Evolutionary conservation across 92 coral and sea anemone species (phyloP).

Genomic region (Phenganax marumi): DNA sequence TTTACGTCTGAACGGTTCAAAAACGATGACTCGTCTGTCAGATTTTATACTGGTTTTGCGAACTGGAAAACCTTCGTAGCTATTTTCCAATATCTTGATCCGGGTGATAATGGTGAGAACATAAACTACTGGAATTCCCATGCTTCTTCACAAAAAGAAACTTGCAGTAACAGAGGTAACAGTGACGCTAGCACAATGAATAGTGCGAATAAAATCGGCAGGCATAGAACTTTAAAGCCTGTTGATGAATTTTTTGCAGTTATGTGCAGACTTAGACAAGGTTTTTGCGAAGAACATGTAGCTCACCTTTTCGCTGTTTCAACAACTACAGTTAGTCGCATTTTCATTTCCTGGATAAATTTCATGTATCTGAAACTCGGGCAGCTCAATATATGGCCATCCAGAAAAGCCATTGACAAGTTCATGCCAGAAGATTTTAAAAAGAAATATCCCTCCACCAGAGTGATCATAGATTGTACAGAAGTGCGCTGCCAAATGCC

Average conservation of each 20-base stretch:
- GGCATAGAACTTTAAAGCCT: conserved; percentile 33
- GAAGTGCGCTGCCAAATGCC: too few relatives aligned
- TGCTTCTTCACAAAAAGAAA: neutral
- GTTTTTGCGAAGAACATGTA: conserved; percentile 37
- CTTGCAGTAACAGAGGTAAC: too few relatives aligned
- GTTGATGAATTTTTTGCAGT: conserved; percentile 45
- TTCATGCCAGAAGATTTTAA: too few relatives aligned
- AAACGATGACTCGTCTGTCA: neutral
- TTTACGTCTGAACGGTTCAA: neutral
- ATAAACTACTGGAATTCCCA: conserved; percentile 33
- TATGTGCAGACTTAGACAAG: conserved; percentile 49
- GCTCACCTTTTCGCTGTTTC: conserved; percentile 38
- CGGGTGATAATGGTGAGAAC: conserved; percentile 55
- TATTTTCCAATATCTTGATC: conserved; percentile 53
- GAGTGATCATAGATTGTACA: too few relatives aligned
- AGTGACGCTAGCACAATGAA: too few relatives aligned
- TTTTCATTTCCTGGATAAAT: conserved; percentile 41
- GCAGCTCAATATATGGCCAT: conserved; percentile 12
- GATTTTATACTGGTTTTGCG: conserved; percentile 46
- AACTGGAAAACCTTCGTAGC: conserved; percentile 52
- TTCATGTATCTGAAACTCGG: conserved; percentile 30
- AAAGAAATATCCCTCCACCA: too few relatives aligned
- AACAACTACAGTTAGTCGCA: conserved; percentile 35
- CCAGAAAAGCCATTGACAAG: too few relatives aligned
- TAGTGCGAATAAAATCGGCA: conserved; percentile 23